Conservation (phyloP, 2,113 vertebrate genomes). For the Cynoglossus semilaevis region DNA sequence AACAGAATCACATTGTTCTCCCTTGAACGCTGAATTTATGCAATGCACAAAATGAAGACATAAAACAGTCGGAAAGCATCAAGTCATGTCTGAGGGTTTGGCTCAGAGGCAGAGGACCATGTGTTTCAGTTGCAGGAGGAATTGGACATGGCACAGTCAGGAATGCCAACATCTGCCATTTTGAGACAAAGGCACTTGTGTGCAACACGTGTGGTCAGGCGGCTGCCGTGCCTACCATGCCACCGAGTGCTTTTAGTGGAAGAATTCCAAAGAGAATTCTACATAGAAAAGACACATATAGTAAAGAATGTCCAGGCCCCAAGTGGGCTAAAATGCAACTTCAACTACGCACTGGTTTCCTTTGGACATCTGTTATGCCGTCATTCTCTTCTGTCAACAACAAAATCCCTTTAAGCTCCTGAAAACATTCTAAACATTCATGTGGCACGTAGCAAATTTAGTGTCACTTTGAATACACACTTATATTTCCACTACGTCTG, state of each 20-base stretch:
- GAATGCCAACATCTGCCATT: constrained; percentile 61
- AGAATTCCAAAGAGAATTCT: constrained; percentile 34
- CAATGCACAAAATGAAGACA: constrained; percentile 20
- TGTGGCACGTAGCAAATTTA: too few species aligned
- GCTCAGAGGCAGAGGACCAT: constrained; percentile 10
- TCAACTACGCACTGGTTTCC: constrained; percentile 1
- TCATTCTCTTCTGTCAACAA: background rate
- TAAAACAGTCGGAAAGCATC: constrained; percentile 14
- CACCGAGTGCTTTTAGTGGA: constrained; percentile 51
- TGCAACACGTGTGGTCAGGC: constrained; percentile 47
- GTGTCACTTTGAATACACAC: too few species aligned
- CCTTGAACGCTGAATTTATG: constrained; percentile 20
- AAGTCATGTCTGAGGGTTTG: constrained; percentile 12
- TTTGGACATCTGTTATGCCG: background rate
- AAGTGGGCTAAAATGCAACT: background rate
- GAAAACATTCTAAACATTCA: too few species aligned
- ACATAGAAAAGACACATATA: constrained; percentile 9
- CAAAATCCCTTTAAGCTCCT: background rate
- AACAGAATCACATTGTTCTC: constrained; percentile 6
- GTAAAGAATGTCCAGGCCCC: constrained; percentile 1
- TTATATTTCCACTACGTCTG: too few species aligned
- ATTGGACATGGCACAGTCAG: constrained; percentile 18
- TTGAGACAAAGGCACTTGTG: constrained; percentile 64
- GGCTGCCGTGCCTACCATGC: constrained; percentile 34
- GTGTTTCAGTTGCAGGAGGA: constrained; percentile 22